phyloP scores from a whole-genome alignment of 2,113 vertebrate species.

The Sander vitreus region DNA sequence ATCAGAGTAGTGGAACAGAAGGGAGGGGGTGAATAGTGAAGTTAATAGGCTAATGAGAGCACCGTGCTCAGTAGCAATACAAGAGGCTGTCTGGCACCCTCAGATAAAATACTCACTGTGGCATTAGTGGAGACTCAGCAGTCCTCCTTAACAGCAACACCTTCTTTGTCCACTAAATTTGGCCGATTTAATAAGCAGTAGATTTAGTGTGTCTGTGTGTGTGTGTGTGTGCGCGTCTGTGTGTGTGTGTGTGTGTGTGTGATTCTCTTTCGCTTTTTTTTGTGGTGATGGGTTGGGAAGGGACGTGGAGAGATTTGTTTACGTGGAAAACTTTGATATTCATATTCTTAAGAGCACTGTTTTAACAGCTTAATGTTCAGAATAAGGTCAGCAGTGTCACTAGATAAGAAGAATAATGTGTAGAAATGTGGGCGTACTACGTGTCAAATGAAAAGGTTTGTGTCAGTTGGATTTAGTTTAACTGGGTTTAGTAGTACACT shows the following conservation, averaged over 20 bases:
- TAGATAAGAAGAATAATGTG: neutral
- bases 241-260: constrained; percentile 70
- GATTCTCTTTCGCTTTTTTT: constrained; percentile 66
- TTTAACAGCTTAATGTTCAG: neutral
- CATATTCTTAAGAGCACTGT: neutral
- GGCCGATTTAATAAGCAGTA: constrained; percentile 87
- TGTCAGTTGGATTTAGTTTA: neutral
- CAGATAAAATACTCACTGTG: constrained; percentile 81
- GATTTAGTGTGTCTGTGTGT: constrained; percentile 83
- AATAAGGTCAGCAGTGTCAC: neutral
- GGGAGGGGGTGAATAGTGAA: constrained; percentile 65
- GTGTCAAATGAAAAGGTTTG: neutral
- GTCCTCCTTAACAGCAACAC: constrained; percentile 80
- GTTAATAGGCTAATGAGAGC: constrained; percentile 84
- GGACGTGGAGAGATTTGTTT: constrained; percentile 3
- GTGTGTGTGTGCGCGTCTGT: constrained; percentile 67
- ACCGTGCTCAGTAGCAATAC: constrained; percentile 67
- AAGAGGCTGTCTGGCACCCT: constrained; percentile 82
- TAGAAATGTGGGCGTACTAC: neutral
- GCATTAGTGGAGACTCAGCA: constrained; percentile 75
- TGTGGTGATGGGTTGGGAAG: constrained; percentile 44
- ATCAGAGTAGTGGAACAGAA: constrained; percentile 53
- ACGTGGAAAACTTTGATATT: neutral
- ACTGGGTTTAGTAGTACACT: neutral
- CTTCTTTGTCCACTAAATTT: constrained; percentile 81